phyloP scores from a whole-genome alignment of 2,888 invertebrate species.

The Megamerina dolium region DNA sequence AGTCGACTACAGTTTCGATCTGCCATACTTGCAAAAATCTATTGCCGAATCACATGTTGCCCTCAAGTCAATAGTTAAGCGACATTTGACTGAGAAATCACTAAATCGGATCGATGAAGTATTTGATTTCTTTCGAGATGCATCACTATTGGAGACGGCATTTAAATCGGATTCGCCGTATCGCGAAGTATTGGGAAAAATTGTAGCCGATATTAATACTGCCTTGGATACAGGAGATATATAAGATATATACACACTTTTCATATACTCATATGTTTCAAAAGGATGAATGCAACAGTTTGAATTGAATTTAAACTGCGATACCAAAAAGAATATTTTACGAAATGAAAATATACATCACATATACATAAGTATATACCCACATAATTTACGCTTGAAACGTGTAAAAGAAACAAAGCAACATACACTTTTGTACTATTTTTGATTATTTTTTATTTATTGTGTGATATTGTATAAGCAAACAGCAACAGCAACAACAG shows the following conservation, averaged over 20 bases:
- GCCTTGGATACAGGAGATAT: slow-evolving; percentile 59
- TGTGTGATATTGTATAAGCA: too few species aligned
- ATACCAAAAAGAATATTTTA: neutral
- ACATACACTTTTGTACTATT: too few species aligned
- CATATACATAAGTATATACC: slow-evolving; percentile 1
- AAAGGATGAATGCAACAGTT: slow-evolving; percentile 2
- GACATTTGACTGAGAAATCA: slow-evolving; percentile 79
- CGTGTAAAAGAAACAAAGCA: too few species aligned
- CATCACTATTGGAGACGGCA: slow-evolving; percentile 56
- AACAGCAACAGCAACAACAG: too few species aligned
- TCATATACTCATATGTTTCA: neutral
- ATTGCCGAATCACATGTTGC: slow-evolving; percentile 72
- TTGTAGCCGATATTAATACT: slow-evolving; percentile 62
- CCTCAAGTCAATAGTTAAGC: slow-evolving; percentile 61
- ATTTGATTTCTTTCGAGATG: slow-evolving; percentile 62
- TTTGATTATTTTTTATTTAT: too few species aligned
- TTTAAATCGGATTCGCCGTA: slow-evolving; percentile 61
- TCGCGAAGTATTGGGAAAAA: slow-evolving; percentile 57
- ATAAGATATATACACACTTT: slow-evolving; percentile 39
- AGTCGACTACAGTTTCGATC: slow-evolving; percentile 82
- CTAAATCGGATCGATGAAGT: slow-evolving; percentile 69
- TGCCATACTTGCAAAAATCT: slow-evolving; percentile 71
- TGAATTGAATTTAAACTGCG: slow-evolving; percentile 1
- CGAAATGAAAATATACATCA: slow-evolving; percentile 3
- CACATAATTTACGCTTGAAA: too few species aligned